Evolutionary conservation across 2,888 invertebrate species (phyloP), one percentile per base, ranked within the genome.

Genomic region (Aphidius colemani): DNA sequence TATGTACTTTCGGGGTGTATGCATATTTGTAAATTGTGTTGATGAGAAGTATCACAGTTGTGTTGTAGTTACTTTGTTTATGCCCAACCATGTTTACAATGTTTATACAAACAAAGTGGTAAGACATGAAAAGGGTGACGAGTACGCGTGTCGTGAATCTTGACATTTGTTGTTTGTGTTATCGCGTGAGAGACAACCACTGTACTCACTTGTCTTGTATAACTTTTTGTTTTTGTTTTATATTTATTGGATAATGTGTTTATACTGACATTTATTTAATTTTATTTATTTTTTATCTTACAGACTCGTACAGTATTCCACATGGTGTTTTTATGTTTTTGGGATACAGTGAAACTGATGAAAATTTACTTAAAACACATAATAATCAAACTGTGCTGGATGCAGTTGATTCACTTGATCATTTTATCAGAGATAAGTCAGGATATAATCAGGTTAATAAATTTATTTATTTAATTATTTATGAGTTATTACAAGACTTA

Each of bases 311-410:
- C 84, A 89, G 87, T 76, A 85, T 92, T 66, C 90, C 91, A 63
- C 92, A 93, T 84, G 95, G 95, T 46, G 90, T 95, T 48, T 95
- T 93, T 84, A 86, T 95, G 69, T 90, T 95, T 81, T 88, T 95
- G 64, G 95, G 95, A 64, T 95, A 94, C 84, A 95, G 95, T 75
- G 90, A 93, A 66, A 90, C 91, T n/a, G 95, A 95, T 81, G 94
- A 95, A 82, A 88, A 89, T 1, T 85, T 94, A 64, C 86, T 95
- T 72, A 88, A 90, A 71, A 92, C 92, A 45, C 92, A 93, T 80
- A 94, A 93, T 4, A 91, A 93, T 65, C 86, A 94, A 61, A 92
- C 92, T 7, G 92, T 95, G 58, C 90, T 92, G 78, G 94, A 94
- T 82, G 90, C 94, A 56, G 92, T 94, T 43, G 86, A 90, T 71